phyloP scores from a whole-genome alignment of 2,888 invertebrate genomes.

The Conops quadrifasciatus region DNA sequence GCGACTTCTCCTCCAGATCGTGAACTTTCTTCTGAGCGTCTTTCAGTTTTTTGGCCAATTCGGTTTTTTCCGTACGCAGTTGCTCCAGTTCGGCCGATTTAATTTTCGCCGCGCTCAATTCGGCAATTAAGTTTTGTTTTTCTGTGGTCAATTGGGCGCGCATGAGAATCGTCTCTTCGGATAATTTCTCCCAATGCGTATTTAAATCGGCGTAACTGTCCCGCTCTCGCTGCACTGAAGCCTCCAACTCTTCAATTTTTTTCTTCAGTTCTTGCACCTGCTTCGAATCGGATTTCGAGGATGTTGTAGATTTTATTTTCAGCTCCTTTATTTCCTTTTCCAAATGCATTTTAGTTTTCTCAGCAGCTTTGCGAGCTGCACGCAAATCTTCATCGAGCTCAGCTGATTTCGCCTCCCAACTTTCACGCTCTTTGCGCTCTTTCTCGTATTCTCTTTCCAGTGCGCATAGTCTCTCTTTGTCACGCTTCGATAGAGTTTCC shows the following conservation, averaged over 20 bases:
- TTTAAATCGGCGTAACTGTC: conserved; percentile 83
- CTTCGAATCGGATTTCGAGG: conserved; percentile 71
- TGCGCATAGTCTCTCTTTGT: conserved; percentile 65
- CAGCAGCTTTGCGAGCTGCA: conserved; percentile 72
- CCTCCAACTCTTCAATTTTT: conserved; percentile 72
- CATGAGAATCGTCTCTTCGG: conserved; percentile 84
- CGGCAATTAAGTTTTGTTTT: conserved; percentile 77
- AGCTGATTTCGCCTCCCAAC: conserved; percentile 72
- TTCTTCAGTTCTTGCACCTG: conserved; percentile 70
- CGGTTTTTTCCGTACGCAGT: conserved; percentile 58
- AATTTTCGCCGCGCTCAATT: conserved; percentile 54
- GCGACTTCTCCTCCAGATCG: conserved; percentile 57
- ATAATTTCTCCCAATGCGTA: conserved; percentile 81
- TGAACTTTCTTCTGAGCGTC: conserved; percentile 58
- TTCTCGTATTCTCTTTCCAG: conserved; percentile 74
- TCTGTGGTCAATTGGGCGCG: conserved; percentile 84
- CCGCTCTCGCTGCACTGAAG: conserved; percentile 73
- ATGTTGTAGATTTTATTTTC: conserved; percentile 70
- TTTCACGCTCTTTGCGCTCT: conserved; percentile 71
- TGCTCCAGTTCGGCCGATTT: conserved; percentile 58
- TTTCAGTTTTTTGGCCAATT: conserved; percentile 55
- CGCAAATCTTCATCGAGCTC: conserved; percentile 70
- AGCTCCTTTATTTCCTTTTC: conserved; percentile 81
- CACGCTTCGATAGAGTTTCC: conserved; percentile 66
- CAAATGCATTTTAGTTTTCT: conserved; percentile 73